Base-by-base conservation (phyloP, 2,797 vertebrate species). In the Hyperoplus immaculatus region DNA sequence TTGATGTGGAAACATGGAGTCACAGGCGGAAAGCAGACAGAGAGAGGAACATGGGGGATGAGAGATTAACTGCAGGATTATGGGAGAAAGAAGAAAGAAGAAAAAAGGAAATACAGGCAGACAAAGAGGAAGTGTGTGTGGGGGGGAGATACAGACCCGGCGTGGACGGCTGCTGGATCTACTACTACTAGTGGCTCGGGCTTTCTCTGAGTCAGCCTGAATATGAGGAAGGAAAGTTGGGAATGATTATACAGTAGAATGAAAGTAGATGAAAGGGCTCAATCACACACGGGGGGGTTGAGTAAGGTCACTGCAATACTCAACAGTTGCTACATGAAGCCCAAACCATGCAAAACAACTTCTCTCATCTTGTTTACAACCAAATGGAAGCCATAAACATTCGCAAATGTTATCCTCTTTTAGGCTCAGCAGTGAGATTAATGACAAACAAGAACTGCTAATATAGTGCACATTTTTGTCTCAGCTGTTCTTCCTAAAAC, bases 151-250 rank as follows among this genome's bases (percentile, higher is more conserved):
- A 99, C 97, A 95, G 95, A 99, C 97, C 98, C 96, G 96, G 65
- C 90, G 94, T 83, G 93, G 95, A 87, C 87, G 94, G 87, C 77
- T 95, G 94, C 94, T 95, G 92, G 96, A 94, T 87, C 89, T 94
- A 90, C 89, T 94, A 92, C 82, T 90, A 88, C 93, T 94, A 93
- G 95, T 94, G 88, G 95, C 87, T 92, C 95, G 95, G 94, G 97
- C 97, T 90, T 96, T 97, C 87, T 99, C 97, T 80, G 97, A 86
- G 90, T 99, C 97, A 93, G 97, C 98, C 98, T 99, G 87, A 88
- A 93, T n/a, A 94, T 93, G 88, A 83, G 90, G 94, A 85, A 95
- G 71, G 90, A 88, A 88, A 91, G 69, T 86, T 36, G 82, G 77
- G 76, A 29, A 79, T 72, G 69, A 86, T 65, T 70, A 83, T 7